Evolutionary conservation across 2,888 invertebrate species (phyloP), one percentile per base, ranked within the genome.

Genomic region (Nasonovia ribisnigri): DNA sequence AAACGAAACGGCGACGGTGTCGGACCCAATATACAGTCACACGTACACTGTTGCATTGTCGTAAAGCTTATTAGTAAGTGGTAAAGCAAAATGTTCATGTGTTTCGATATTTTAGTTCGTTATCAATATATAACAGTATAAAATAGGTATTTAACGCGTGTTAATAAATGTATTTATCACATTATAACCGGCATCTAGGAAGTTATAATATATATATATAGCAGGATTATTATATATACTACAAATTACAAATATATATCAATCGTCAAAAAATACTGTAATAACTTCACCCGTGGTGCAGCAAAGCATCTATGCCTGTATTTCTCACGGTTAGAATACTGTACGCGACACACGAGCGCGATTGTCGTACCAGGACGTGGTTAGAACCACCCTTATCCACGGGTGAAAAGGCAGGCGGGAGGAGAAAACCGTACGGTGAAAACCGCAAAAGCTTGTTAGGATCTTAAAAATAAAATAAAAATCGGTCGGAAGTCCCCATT

Each of bases 371-470:
- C n/a, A 88, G 5, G 51, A 48, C 46, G 29, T 46, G 46, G 86
- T 29, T 77, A 77, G 77, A 77, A 77, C 77, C 36, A 77, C 36
- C 36, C 57, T 57, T 57, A 77, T 20, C 36, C 20, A 5, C 20
- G 36, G 20, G 8, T 77, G 77, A 77, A 36, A 36, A 77, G 36
- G 8, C 36, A 20, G 5, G 36, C 36, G 36, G 51, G 24, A 26
- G 57, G 24, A 24, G 5, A 67, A 67, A 43, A 13, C 24, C 36
- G 1, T 51, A 84, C 51, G 48, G 54, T 43, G n/a, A 77, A 77
- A 88, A 90, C 43, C 84, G 43, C 54, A 92, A 57, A 87, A 42
- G 92, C 92, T 92, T 92, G 92, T 92, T 92, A 92, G 67, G 42
- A 88, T 48, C 60, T 48, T 29, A n/a, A 48, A 48, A 60, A 91